Base-by-base conservation (phyloP, 2,113 vertebrate species). In the Rhinopomastus cyanomelas region DNA sequence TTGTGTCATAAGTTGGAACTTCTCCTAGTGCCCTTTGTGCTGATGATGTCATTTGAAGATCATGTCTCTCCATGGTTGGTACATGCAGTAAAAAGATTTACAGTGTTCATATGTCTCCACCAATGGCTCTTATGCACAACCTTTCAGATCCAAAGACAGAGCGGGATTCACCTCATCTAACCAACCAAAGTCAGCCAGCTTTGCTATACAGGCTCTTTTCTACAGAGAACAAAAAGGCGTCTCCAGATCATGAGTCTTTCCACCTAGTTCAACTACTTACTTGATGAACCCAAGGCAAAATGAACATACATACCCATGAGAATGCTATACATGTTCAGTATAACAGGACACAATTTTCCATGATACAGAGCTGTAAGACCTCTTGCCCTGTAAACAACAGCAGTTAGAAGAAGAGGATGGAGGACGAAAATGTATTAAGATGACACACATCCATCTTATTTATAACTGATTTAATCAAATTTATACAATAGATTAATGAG, bases 1-100 rank as follows among this genome's bases (percentile, higher is more conserved):
- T 73, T 85, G 60, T 67, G 71, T 78, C 61, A 27, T 92, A 93
- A 90, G 87, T 8, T 85, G 82, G 92, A 94, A 90, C 68, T 91
- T 92, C 92, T 93, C 87, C 88, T 85, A 51, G 74, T 87, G 89
- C 88, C 92, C 93, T 96, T 93, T 93, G 81, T 90, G 85, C 88
- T 95, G 92, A 95, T 93, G 91, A 92, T 88, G 90, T 87, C 90
- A 92, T 92, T 94, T 94, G 95, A 95, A 96, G 87, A 95, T 92
- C 71, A 93, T 42, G 69, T 81, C 62, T 88, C 67, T 82, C 94
- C 93, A 85, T 27, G 11, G 75, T 56, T 81, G 62, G 55, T 69
- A 60, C 56, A 66, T 17, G 71, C 74, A 85, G 19, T 62, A 62
- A 60, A 61, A 81, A 62, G 67, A 72, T 77, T 93, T 73, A 85